Base-by-base conservation (phyloP, 1,140 invertebrate genomes). In the Calephelis nemesis region DNA sequence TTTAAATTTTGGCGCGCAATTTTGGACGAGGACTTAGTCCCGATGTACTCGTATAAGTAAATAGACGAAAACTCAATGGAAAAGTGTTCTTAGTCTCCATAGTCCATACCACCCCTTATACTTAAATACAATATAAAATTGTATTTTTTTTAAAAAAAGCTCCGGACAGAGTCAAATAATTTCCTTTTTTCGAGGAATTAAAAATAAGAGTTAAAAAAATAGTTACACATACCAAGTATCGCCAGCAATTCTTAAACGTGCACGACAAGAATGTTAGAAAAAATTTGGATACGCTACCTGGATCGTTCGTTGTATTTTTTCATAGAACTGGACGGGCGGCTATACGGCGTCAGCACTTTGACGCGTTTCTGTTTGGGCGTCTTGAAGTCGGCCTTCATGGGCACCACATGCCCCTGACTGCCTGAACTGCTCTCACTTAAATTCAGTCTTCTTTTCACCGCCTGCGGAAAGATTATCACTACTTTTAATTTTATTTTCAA, bases 381-480 rank as follows among this genome's bases (percentile, higher is more conserved):
- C 83, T 94, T 94, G 82, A 94, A 94, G 82, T 94, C 93, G 60
- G 92, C 93, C 75, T 93, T 93, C 77, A 93, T 92, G 54, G 92
- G 93, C 74, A 93, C 93, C 77, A 93, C 88, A 73, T 90, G 87
- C 49, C 87, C 87, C 74, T 88, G 85, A 74, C 87, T 88, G 73
- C 87, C 88, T 64, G 88, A 89, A 77, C 89, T 91, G 80, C 87
- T 90, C 78, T 91, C 87, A 74, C 77, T 93, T 83, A 97, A 90
- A 86, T 96, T 96, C 81, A 97, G 93, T 93, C 95, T 94, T 91
- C 96, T 93, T 93, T 96, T 96, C 73, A 96, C 96, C 77, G 95
- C 93, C 92, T 96, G 86, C 11, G 47, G 39, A 70, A 58, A 40
- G 65, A 68, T 52, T 12, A n/a, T 65, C 42, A 30, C n/a, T 12